Percentiles rank a stretch among this genome's conserved stretches.
Evolutionary conservation across 2,113 vertebrate genomes (phyloP).

Genomic region (Poicephalus meyeri): DNA sequence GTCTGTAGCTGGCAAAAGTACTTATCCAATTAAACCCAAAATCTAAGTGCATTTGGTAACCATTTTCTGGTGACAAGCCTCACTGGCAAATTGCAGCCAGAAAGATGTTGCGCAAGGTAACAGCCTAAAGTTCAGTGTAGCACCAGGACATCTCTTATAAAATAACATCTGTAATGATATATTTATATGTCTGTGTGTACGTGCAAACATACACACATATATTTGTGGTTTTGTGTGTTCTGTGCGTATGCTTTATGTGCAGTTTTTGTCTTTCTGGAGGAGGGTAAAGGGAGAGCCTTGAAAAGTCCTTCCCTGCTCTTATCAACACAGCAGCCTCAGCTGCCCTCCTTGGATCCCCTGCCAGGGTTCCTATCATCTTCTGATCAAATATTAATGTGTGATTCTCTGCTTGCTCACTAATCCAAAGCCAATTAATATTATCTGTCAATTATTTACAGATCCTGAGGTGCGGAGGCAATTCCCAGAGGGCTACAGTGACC

Average conservation of each 20-base stretch:
- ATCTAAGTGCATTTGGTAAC: constrained; percentile 65
- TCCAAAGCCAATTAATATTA: constrained; percentile 99
- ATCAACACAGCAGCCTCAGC: constrained; percentile 96
- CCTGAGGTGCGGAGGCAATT: constrained; percentile 98
- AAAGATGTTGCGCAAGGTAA: constrained; percentile 69
- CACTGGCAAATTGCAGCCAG: constrained; percentile 77
- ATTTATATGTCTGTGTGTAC: background rate
- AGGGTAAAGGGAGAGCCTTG: constrained; percentile 81
- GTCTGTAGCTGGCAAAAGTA: constrained; percentile 49
- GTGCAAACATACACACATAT: background rate
- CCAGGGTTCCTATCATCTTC: constrained; percentile 99
- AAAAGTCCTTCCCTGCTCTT: constrained; percentile 88
- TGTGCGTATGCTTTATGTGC: constrained; percentile 17
- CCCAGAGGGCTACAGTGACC: constrained; percentile 97
- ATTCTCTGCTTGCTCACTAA: constrained; percentile 99
- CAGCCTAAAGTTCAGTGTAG: constrained; percentile 79
- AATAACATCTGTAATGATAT: background rate
- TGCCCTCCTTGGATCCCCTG: constrained; percentile 96
- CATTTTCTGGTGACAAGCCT: constrained; percentile 68
- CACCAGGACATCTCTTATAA: constrained; percentile 64
- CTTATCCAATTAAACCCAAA: constrained; percentile 62
- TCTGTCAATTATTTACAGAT: constrained; percentile 99
- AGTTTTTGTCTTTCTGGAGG: constrained; percentile 78
- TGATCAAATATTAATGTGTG: constrained; percentile 99
- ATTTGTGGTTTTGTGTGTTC: background rate